Percentiles rank a stretch among this genome's conserved stretches.
These are phyloP conservation scores for Monomorium pharaonis DNA, from an alignment of 1,140 invertebrate species.

Conservation along the genomic window DNA sequence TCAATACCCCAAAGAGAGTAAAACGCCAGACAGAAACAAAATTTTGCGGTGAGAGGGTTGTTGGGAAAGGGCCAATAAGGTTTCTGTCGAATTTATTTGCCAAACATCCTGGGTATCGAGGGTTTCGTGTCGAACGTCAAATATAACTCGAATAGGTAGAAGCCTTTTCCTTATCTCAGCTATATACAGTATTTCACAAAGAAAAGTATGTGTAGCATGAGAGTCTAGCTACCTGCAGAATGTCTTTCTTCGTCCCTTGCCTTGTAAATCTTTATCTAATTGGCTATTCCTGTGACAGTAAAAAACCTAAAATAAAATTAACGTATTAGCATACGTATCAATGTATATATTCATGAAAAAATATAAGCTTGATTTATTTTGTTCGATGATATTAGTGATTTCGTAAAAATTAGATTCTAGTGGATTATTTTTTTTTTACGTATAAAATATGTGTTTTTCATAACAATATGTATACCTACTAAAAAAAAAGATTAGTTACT, in stretches of 20 bases:
- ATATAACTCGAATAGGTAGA: slow-evolving; percentile 57
- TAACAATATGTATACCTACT: background rate
- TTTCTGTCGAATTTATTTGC: slow-evolving; percentile 68
- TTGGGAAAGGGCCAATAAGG: slow-evolving; percentile 66
- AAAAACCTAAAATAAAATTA: background rate
- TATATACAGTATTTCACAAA: background rate
- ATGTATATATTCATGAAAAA: background rate
- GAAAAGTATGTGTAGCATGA: background rate
- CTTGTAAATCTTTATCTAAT: background rate
- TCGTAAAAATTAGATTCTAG: background rate
- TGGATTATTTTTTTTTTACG: background rate
- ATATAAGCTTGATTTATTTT: background rate
- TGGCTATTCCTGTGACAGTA: background rate
- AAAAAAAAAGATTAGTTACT: no score
- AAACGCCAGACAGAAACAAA: slow-evolving; percentile 54
- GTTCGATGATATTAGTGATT: background rate
- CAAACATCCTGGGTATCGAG: slow-evolving; percentile 59
- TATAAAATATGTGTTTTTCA: background rate
- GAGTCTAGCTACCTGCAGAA: background rate
- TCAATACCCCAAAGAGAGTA: slow-evolving; percentile 43
- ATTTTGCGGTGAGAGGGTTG: slow-evolving; percentile 53
- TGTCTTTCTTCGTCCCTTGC: background rate
- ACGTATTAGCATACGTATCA: no score
- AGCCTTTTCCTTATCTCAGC: slow-evolving; percentile 51
- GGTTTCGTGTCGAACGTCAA: slow-evolving; percentile 58